These are phyloP conservation scores for Sander vitreus DNA, from an alignment of 2,113 vertebrate genomes.

Conservation along the genomic window DNA sequence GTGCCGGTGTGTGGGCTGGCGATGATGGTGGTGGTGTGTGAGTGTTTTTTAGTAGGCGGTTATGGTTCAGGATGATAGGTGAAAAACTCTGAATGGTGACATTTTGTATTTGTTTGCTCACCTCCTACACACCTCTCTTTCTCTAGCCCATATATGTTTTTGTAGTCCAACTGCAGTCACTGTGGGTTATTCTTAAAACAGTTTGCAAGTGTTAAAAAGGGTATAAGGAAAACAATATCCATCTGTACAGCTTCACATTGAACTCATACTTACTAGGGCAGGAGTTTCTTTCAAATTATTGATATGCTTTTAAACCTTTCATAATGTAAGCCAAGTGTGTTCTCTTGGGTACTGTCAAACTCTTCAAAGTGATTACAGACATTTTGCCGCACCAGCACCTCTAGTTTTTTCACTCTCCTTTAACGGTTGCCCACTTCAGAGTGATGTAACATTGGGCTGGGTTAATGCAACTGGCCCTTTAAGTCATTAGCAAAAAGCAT, in stretches of 20 bases:
- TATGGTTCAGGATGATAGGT: constrained; percentile 39
- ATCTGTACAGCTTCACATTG: background rate
- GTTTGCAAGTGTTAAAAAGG: background rate
- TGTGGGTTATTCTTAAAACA: background rate
- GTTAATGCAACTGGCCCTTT: constrained; percentile 57
- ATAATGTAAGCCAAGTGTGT: background rate
- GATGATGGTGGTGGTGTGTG: constrained; percentile 15
- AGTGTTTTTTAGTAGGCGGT: constrained; percentile 28
- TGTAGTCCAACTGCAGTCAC: constrained; percentile 22
- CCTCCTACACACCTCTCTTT: constrained; percentile 21
- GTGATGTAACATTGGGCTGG: constrained; percentile 53
- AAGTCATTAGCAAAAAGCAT: constrained; percentile 68
- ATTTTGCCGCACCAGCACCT: constrained; percentile 20
- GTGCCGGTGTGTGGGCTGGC: constrained; percentile 14
- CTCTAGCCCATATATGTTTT: constrained; percentile 16
- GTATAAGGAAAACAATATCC: constrained; percentile 7
- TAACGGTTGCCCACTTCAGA: constrained; percentile 49
- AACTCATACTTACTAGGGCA: background rate
- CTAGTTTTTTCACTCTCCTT: constrained; percentile 15
- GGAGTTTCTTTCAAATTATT: background rate
- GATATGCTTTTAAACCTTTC: background rate
- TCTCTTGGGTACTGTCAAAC: background rate
- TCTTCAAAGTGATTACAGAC: constrained; percentile 4
- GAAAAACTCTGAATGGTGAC: constrained; percentile 44
- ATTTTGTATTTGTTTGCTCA: constrained; percentile 38